A percentile compares a stretch with the other conserved stretches of the same genome.
Conservation (phyloP, 2,113 vertebrate genomes). For the Sinocyclocheilus rhinocerous region DNA sequence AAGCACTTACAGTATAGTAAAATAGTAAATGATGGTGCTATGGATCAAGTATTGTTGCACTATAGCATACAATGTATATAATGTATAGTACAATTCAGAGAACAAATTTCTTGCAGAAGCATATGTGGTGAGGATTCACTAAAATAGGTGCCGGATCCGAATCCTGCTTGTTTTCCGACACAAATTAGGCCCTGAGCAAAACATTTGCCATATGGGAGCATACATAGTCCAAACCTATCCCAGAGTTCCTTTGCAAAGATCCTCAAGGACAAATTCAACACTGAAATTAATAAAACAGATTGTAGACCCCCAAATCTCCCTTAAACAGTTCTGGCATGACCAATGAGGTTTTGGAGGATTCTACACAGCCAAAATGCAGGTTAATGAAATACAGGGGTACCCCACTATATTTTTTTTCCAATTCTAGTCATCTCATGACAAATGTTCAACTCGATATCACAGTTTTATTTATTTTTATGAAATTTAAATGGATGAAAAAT, state of each 20-base stretch:
- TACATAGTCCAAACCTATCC: conserved; percentile 22
- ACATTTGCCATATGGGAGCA: conserved; percentile 50
- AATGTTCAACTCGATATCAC: neutral
- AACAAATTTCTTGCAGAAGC: neutral
- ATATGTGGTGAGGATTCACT: neutral
- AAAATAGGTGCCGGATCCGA: neutral
- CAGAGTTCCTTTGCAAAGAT: conserved; percentile 45
- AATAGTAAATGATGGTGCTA: neutral
- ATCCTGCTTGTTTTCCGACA: neutral
- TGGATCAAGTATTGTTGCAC: neutral
- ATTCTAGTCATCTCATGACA: conserved; percentile 16
- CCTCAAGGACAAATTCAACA: conserved; percentile 45
- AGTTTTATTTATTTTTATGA: neutral
- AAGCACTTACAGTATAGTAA: neutral
- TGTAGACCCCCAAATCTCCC: conserved; percentile 43
- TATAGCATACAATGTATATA: neutral
- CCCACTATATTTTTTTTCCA: neutral
- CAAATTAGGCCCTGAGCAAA: conserved; percentile 38
- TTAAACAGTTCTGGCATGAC: conserved; percentile 45
- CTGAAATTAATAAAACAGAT: conserved; percentile 53
- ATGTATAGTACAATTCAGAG: neutral
- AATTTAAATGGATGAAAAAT: neutral
- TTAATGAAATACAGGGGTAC: conserved; percentile 31
- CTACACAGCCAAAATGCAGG: conserved; percentile 30
- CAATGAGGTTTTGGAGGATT: conserved; percentile 10